Evolutionary conservation across 2,888 invertebrate species (phyloP), one percentile per base, ranked within the genome.

Genomic region (Athalia rosae): DNA sequence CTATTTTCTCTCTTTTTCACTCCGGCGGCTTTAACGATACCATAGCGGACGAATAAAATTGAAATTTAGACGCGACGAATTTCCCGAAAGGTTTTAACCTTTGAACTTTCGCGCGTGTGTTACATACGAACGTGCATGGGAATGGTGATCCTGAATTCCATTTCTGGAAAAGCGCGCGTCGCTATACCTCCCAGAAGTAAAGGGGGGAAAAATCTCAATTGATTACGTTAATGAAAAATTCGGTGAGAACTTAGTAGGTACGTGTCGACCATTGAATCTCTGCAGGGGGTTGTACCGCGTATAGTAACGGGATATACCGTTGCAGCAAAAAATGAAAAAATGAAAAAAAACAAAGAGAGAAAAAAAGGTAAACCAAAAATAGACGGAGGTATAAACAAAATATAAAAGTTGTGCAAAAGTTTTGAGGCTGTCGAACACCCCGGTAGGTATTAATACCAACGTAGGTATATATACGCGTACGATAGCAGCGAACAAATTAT

Each of bases 21-120:
- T 28, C 28, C 28, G 28, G 1, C 28, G 28, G 28, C 53, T 11
- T 4, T 53, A 50, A 9, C 50, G 67, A 67, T 11, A 50, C 3
- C 3, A 13, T 7, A 11, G 3, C 6, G 48, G 67, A 28, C 50
- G 67, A 13, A 67, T 67, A n/a, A 50, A 50, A 67, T 67, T 67
- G 67, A 50, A 53, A 50, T 13, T 50, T 5, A 67, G 50, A 28
- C 53, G 50, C 11, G 50, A 11, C 11, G 43, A 62, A 62, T 62
- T 62, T 13, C 62, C 62, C 62, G 62, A 9, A 41, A 43, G 43
- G 6, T 6, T 62, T 5, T 41, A 62, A 62, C 43, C 62, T 62
- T 62, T 62, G 62, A 62, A 62, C 62, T 62, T 9, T 11, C 13
- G 8, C n/a, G 43, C 45, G 41, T 62, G 9, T 43, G 28, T 3